phyloP scores from a whole-genome alignment of 37 sponge, comb jelly and placozoan genomes.

The Oopsacas minuta region DNA sequence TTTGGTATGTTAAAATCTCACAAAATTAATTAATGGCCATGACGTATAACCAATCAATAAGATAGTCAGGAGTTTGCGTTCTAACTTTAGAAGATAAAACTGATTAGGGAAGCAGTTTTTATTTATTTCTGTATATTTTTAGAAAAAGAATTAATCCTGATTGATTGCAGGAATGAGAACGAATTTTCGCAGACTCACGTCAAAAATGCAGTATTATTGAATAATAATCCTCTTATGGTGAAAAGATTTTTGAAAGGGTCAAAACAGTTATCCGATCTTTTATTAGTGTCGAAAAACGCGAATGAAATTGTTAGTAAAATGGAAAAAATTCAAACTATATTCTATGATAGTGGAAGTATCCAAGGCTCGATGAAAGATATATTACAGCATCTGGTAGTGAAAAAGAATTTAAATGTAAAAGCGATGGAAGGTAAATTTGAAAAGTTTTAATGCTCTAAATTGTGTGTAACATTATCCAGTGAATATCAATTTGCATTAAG shows the following conservation, averaged over 20 bases:
- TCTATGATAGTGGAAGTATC: background rate
- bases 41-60: no score
- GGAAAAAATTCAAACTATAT: background rate
- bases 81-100: no score
- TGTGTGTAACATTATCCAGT: no score
- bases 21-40: no score
- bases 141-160: background rate
- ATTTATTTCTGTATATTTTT: no score
- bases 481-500: no score
- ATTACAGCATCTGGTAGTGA: background rate
- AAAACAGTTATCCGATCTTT: constrained; percentile 6
- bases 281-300: background rate
- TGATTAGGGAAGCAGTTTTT: no score
- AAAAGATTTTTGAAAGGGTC: background rate
- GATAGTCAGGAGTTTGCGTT: no score
- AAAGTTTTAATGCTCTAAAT: no score
- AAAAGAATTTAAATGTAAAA: constrained; percentile 7
- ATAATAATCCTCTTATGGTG: constrained; percentile 1
- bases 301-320: background rate
- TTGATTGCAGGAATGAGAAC: constrained; percentile 6
- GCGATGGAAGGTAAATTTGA: background rate
- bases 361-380: constrained; percentile 9
- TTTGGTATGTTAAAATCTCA: no score
- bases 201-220: background rate
- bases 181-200: constrained; percentile 2